Base-by-base conservation (phyloP, 2,888 invertebrate genomes). In the Catocala fraxini region DNA sequence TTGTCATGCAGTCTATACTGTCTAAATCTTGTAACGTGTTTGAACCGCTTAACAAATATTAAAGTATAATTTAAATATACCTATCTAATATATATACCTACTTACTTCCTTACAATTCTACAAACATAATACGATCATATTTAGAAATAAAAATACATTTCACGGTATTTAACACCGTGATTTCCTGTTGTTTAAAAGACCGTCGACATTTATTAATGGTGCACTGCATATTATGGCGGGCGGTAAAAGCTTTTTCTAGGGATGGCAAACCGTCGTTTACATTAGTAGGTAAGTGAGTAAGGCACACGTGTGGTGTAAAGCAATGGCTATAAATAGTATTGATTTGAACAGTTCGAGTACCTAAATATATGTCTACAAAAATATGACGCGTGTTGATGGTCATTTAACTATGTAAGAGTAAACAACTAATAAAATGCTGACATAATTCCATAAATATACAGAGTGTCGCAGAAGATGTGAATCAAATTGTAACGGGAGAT, bases 161-260 rank as follows among this genome's bases (percentile, higher is more conserved):
- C 58, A 70, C 41, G 39, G 15, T 39, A 68, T 59, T 70, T 61
- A 52, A 43, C 48, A 9, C 52, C 64, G 51, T 54, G 54, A 59
- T 68, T 72, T 70, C 63, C 67, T 63, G 68, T 52, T 63, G 48
- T 15, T 59, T 25, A 62, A 61, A 63, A 57, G 65, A 65, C 65
- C 66, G 65, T 73, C 60, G 55, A 56, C 54, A 51, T 64, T 62
- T 68, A 68, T 70, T 63, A 63, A 72, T 65, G 60, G 59, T 45
- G 58, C 63, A 63, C 63, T 66, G 63, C 62, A 65, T 59, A n/a
- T n/a, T n/a, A n/a, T n/a, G n/a, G n/a, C n/a, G n/a, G 59, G 66
- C 7, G 70, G 68, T 74, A 63, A 63, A 74, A 68, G 71, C 71
- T 65, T 73, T 69, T 58, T 51, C 35, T 59, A 60, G 63, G 61